Conservation (phyloP, 2,797 vertebrate genomes). For the Erithacus rubecula region DNA sequence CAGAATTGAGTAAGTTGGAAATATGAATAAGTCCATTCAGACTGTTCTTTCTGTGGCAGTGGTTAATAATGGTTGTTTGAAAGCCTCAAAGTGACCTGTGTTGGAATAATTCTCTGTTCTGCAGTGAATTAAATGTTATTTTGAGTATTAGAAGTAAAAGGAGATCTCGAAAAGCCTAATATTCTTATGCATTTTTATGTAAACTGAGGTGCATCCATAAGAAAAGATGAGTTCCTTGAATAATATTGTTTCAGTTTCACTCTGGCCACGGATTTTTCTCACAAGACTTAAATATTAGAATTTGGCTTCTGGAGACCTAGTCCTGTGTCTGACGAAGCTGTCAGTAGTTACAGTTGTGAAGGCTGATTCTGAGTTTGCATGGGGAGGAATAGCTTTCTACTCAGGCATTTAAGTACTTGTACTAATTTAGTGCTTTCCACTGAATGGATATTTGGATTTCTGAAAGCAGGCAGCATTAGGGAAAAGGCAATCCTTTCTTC, state of each 20-base stretch:
- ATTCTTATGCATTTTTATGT: not conserved
- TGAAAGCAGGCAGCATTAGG: not conserved
- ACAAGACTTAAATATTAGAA: not conserved
- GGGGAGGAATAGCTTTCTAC: not conserved
- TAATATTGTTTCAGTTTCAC: not conserved
- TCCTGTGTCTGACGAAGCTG: not conserved
- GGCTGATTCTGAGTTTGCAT: not conserved
- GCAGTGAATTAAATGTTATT: not conserved
- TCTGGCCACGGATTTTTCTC: fast-evolving
- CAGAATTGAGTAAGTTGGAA: not conserved
- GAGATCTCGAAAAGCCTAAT: not conserved
- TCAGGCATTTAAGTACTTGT: not conserved
- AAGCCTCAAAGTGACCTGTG: not conserved
- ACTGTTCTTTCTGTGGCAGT: not conserved
- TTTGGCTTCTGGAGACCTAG: not conserved
- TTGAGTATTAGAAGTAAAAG: not conserved
- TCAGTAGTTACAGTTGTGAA: not conserved
- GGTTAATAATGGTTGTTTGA: not conserved
- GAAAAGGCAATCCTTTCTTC: not conserved
- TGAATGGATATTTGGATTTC: not conserved
- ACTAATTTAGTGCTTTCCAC: not conserved
- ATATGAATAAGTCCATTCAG: not conserved
- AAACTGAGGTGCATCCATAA: fast-evolving
- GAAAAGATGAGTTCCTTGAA: not conserved
- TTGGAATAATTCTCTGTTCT: not conserved